Evolutionary conservation across 2,888 invertebrate species (phyloP).

Genomic region (Meliscaeva auricollis): DNA sequence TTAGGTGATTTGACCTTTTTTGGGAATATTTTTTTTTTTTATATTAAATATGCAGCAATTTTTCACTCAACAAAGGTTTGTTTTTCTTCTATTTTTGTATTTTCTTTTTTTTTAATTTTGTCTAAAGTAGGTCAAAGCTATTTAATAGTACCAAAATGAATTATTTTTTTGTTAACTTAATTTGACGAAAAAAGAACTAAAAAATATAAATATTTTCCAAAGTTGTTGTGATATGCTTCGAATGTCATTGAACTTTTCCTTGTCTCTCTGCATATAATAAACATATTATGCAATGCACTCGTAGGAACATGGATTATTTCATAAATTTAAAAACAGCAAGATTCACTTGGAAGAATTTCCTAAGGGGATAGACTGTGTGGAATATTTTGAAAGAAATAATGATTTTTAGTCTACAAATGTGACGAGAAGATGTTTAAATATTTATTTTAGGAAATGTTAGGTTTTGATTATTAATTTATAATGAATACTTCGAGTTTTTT

Average conservation of each 20-base stretch:
- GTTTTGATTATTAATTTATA: too few relatives aligned
- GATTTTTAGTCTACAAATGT: background rate
- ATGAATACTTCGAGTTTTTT: too few relatives aligned
- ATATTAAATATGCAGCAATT: background rate
- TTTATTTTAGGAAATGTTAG: background rate
- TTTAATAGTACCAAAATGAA: background rate
- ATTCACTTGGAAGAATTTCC: slow-evolving; percentile 11
- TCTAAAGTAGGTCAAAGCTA: slow-evolving; percentile 7
- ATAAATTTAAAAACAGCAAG: slow-evolving; percentile 11
- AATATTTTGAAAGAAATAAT: background rate
- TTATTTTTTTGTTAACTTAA: background rate
- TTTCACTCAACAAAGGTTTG: background rate
- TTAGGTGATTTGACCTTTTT: slow-evolving; percentile 23
- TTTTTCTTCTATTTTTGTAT: background rate
- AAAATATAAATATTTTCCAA: background rate
- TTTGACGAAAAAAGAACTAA: background rate
- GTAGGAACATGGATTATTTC: background rate
- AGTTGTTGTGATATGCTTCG: background rate
- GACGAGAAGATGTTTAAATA: background rate
- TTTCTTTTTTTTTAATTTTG: background rate
- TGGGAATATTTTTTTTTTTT: background rate
- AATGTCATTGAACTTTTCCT: background rate
- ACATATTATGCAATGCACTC: background rate
- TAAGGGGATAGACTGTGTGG: slow-evolving; percentile 10
- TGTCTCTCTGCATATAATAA: background rate